phyloP scores from a whole-genome alignment of 2,888 invertebrate species.

The Archips xylosteana region DNA sequence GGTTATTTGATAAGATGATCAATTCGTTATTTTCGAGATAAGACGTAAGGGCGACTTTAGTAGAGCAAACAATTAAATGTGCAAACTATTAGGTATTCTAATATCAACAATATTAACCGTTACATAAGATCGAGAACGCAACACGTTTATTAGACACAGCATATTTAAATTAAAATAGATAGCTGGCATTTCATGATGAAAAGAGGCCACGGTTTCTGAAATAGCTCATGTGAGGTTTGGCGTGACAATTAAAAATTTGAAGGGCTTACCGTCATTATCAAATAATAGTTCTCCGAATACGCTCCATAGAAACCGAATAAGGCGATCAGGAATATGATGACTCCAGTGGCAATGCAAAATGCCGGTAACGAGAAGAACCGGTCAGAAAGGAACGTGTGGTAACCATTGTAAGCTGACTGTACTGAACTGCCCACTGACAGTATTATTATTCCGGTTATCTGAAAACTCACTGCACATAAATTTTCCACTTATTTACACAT shows the following conservation, averaged over 20 bases:
- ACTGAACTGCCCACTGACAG: constrained; percentile 91
- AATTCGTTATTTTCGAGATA: constrained; percentile 9
- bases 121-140: constrained; percentile 33
- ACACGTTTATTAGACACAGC: constrained; percentile 35
- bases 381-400: constrained; percentile 88
- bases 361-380: constrained; percentile 91
- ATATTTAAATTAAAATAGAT: constrained; percentile 50
- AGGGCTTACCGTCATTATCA: constrained; percentile 90
- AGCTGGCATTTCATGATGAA: constrained; percentile 49
- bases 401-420: constrained; percentile 87
- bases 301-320: constrained; percentile 97
- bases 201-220: constrained; percentile 44
- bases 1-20: background rate
- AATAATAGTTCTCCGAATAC: constrained; percentile 92
- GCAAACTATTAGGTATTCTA: constrained; percentile 18
- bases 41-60: constrained; percentile 1
- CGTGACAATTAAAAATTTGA: constrained; percentile 6
- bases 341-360: constrained; percentile 89
- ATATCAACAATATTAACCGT: constrained; percentile 27
- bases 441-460: constrained; percentile 93
- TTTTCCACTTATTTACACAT: constrained; percentile 35
- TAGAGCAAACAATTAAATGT: constrained; percentile 1
- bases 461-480: constrained; percentile 61
- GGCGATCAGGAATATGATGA: constrained; percentile 90
- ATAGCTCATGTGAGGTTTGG: constrained; percentile 11